Conservation (phyloP, 2,113 vertebrate species). For the Festucalex cinctus region DNA sequence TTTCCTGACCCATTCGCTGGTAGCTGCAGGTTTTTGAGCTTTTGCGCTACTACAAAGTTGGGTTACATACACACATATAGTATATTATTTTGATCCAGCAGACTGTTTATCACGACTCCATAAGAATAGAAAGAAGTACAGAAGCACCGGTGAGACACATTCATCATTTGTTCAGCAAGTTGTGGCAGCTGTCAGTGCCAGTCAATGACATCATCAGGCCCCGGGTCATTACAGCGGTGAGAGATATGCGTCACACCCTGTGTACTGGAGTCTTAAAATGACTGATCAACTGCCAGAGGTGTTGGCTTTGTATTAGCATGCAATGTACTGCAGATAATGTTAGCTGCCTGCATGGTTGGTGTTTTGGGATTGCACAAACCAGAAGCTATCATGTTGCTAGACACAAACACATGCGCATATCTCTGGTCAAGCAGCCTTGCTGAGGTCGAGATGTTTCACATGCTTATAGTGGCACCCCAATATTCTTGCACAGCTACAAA, state of each 20-base stretch:
- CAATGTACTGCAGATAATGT: not conserved
- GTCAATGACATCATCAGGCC: slow-evolving; percentile 57
- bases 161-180: slow-evolving; percentile 19
- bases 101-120: not conserved
- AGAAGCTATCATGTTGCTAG: not conserved
- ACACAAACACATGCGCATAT: not conserved
- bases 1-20: no score
- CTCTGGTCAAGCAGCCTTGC: slow-evolving; percentile 23
- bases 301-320: slow-evolving; percentile 14
- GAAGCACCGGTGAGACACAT: slow-evolving; percentile 3
- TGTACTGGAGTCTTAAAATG: slow-evolving; percentile 17
- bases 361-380: not conserved
- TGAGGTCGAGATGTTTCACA: slow-evolving; percentile 25
- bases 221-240: slow-evolving; percentile 1
- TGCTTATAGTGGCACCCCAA: not conserved
- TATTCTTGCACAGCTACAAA: not conserved
- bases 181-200: slow-evolving; percentile 54
- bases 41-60: no score
- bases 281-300: slow-evolving; percentile 17
- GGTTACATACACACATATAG: no score
- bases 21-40: no score
- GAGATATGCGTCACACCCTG: slow-evolving; percentile 29
- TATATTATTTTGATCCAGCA: no score
- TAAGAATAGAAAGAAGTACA: slow-evolving; percentile 6
- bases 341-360: not conserved